A percentile compares a stretch with the other conserved stretches of the same genome.
These are phyloP conservation scores for Mesitornis unicolor DNA, from an alignment of 2,113 vertebrate genomes.

Conservation along the genomic window DNA sequence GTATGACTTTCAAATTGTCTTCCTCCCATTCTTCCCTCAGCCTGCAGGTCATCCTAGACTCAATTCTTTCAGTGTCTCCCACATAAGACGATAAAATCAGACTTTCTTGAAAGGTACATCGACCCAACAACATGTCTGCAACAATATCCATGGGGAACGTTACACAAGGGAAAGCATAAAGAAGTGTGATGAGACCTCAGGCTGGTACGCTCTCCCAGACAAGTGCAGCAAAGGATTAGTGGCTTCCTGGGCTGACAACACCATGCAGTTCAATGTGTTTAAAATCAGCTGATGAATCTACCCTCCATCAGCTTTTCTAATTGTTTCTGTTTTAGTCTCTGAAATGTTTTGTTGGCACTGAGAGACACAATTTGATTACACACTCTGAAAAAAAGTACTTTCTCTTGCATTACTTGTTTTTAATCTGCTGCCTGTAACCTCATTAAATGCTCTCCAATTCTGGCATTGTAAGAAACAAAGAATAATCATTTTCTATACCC, in stretches of 20 bases:
- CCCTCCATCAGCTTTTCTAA: neutral
- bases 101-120: neutral
- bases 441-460: neutral
- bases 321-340: neutral
- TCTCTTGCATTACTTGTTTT: neutral
- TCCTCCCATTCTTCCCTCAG: neutral
- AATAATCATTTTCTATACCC: neutral
- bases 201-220: neutral
- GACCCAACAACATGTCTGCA: neutral
- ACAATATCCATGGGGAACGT: neutral
- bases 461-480: neutral
- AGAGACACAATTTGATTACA: neutral
- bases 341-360: neutral
- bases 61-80: neutral
- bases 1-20: neutral
- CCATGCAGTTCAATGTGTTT: neutral
- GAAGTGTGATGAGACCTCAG: neutral
- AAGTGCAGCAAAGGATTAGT: neutral
- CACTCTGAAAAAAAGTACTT: neutral
- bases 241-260: neutral
- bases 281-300: neutral
- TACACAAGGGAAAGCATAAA: neutral
- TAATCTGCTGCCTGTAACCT: neutral
- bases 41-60: neutral
- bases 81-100: neutral